phyloP scores from a whole-genome alignment of 2,113 vertebrate species.

The Cottus gobio region DNA sequence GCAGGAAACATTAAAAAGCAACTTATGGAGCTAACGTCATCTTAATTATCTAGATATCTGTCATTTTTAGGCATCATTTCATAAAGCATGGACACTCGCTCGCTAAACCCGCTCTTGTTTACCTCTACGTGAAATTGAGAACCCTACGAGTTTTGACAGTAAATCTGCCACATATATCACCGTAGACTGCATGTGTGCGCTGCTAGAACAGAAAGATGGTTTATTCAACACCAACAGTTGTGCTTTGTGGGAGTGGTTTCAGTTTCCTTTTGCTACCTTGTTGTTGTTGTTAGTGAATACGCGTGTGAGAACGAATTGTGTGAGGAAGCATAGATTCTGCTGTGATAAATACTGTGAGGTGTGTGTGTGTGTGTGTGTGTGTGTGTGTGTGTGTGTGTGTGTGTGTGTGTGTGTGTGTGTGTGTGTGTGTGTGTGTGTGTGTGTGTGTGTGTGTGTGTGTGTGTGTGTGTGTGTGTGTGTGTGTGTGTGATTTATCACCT shows the following conservation, averaged over 20 bases:
- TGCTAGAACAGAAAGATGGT: background rate
- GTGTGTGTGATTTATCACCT: conserved; percentile 83
- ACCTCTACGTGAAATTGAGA: background rate
- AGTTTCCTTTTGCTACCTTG: conserved; percentile 24
- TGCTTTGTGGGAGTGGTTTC: conserved; percentile 11
- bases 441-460: conserved; percentile 25
- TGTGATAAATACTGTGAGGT: conserved; percentile 29
- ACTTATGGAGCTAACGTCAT: background rate
- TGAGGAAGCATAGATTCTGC: conserved; percentile 35
- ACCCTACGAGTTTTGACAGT: background rate
- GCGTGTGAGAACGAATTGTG: conserved; percentile 45
- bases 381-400: conserved; percentile 26
- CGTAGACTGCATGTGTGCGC: background rate
- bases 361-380: conserved; percentile 31
- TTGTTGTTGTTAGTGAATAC: conserved; percentile 8
- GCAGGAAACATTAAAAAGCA: background rate
- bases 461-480: conserved; percentile 31
- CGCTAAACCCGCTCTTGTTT: background rate
- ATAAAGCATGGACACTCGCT: background rate
- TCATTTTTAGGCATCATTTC: background rate
- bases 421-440: conserved; percentile 32
- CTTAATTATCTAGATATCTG: background rate
- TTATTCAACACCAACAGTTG: background rate
- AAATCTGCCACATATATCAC: background rate
- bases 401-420: conserved; percentile 29